These are phyloP conservation scores for Eospalax fontanierii DNA, from an alignment of 2,797 vertebrate genomes.

Conservation along the genomic window DNA sequence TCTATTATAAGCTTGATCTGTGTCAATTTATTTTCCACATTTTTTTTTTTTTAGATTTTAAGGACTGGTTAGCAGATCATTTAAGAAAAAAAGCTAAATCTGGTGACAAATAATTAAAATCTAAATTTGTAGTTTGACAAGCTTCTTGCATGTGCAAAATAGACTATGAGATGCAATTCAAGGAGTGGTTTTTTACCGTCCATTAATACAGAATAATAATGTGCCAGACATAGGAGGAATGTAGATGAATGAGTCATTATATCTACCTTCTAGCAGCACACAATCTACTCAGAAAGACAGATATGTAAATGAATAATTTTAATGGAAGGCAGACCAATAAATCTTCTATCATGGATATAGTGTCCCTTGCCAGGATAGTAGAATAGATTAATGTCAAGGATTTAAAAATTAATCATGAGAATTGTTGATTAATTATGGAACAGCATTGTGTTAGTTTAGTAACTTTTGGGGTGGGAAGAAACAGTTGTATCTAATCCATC, in stretches of 20 bases:
- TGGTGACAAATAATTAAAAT: background rate
- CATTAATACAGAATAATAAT: conserved; percentile 40
- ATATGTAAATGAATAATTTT: conserved; percentile 61
- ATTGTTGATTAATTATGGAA: conserved; percentile 53
- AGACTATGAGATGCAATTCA: conserved; percentile 9
- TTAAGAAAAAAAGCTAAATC: background rate
- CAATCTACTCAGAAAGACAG: conserved; percentile 14
- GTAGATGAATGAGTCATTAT: conserved; percentile 22
- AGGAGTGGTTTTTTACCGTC: background rate
- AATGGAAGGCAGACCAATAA: conserved; percentile 20
- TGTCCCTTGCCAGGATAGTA: background rate
- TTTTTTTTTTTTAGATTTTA: conserved; percentile 36
- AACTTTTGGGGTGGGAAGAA: background rate
- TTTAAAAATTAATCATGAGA: conserved; percentile 54
- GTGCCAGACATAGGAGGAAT: background rate
- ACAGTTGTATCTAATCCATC: background rate
- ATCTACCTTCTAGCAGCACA: background rate
- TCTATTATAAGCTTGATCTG: background rate
- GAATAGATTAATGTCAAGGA: conserved; percentile 41
- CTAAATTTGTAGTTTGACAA: background rate
- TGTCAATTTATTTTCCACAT: background rate
- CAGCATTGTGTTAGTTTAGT: background rate
- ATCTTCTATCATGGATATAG: background rate
- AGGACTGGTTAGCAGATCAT: background rate
- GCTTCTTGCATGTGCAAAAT: background rate